phyloP scores from a whole-genome alignment of 2,888 invertebrate species.

The Anarsia innoxiella region DNA sequence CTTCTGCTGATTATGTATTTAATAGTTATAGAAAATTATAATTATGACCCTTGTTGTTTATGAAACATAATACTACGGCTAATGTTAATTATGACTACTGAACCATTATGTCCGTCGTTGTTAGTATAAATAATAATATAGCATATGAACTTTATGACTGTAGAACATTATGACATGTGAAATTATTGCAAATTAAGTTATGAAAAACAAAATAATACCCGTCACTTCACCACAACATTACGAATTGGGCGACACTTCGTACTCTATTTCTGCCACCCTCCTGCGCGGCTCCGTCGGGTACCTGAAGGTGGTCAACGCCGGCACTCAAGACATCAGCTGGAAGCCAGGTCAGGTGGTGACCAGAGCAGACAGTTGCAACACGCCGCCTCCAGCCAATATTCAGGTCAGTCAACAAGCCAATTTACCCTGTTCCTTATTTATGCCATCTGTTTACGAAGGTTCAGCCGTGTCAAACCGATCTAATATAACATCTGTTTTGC shows the following conservation, averaged over 20 bases:
- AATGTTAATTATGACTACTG: too few relatives aligned
- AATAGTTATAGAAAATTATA: too few relatives aligned
- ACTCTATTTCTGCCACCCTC: constrained; percentile 22
- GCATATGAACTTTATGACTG: too few relatives aligned
- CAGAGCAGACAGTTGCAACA: constrained; percentile 16
- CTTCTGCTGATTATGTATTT: too few relatives aligned
- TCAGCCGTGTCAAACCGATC: background rate
- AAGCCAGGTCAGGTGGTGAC: constrained; percentile 9
- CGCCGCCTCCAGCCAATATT: constrained; percentile 4
- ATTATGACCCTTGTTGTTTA: too few relatives aligned
- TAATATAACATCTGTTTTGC: background rate
- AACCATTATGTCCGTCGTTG: too few relatives aligned
- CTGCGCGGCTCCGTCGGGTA: constrained; percentile 20
- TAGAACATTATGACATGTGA: too few relatives aligned
- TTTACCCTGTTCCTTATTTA: background rate
- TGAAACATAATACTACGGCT: too few relatives aligned
- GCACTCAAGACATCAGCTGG: constrained; percentile 14
- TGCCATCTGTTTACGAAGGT: background rate
- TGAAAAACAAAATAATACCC: too few relatives aligned
- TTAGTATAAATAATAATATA: too few relatives aligned
- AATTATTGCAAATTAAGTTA: too few relatives aligned
- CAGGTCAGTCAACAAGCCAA: constrained; percentile 11
- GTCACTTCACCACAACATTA: constrained; percentile 19
- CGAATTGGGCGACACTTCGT: constrained; percentile 20
- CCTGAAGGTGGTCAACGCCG: constrained; percentile 23